phyloP scores from a whole-genome alignment of 2,797 vertebrate species.

The Spinus olivaceus region DNA sequence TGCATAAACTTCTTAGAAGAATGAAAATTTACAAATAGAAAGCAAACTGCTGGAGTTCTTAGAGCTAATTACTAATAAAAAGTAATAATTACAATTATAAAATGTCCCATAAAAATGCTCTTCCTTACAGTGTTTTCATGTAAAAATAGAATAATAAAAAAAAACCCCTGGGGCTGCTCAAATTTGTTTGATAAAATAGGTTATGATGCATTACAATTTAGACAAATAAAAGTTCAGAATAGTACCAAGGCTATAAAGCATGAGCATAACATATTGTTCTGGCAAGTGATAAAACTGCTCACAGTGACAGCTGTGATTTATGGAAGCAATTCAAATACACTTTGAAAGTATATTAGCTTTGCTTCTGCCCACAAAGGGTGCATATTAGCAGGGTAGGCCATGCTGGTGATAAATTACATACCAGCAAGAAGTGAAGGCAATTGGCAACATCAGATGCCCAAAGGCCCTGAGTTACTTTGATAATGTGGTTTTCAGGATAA shows the following conservation, averaged over 20 bases:
- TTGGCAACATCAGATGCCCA: constrained; percentile 68
- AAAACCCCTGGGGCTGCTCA: background rate
- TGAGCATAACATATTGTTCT: constrained; percentile 70
- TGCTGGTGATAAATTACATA: constrained; percentile 70
- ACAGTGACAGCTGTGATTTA: constrained; percentile 79
- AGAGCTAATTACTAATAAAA: background rate
- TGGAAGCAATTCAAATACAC: constrained; percentile 77
- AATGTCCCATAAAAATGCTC: background rate
- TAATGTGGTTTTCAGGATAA: constrained; percentile 65
- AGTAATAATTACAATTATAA: background rate
- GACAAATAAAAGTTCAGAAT: constrained; percentile 64
- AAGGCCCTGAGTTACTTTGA: constrained; percentile 62
- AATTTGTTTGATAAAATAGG: constrained; percentile 56
- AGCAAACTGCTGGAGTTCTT: background rate
- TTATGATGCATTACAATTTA: constrained; percentile 60
- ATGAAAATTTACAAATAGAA: background rate
- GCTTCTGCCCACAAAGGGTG: constrained; percentile 73
- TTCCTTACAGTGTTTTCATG: background rate
- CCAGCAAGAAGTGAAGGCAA: constrained; percentile 66
- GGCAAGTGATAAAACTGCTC: constrained; percentile 74
- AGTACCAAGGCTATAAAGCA: constrained; percentile 49
- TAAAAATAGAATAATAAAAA: background rate
- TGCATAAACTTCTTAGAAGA: background rate
- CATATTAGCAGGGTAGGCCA: constrained; percentile 60
- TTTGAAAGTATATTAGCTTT: constrained; percentile 79